A percentile compares a stretch with the other conserved stretches of the same genome.
Evolutionary conservation across 1,140 invertebrate species (phyloP).

Genomic region (Cydia pomonella): DNA sequence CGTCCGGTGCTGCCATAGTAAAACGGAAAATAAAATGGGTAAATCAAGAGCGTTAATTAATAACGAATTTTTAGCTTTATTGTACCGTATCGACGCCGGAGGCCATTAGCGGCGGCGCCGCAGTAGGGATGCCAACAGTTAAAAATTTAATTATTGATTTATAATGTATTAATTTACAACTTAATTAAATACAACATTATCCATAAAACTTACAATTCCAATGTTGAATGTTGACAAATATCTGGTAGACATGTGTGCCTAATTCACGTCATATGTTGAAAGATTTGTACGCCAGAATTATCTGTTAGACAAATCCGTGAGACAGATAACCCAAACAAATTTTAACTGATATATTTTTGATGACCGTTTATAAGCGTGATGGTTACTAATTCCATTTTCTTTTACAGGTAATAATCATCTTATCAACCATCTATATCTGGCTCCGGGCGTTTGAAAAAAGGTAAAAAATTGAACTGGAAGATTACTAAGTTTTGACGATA

Average conservation of each 20-base stretch:
- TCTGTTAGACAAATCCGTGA: too few relatives aligned
- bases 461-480: background rate
- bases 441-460: background rate
- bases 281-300: too few relatives aligned
- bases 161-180: too few relatives aligned
- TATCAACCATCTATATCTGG: background rate
- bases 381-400: background rate
- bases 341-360: too few relatives aligned
- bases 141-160: background rate
- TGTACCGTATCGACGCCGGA: background rate
- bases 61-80: slow-evolving; percentile 4
- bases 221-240: too few relatives aligned
- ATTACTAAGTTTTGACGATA: background rate
- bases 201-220: too few relatives aligned
- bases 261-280: too few relatives aligned
- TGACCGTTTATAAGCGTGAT: background rate
- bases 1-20: background rate
- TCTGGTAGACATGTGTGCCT: too few relatives aligned
- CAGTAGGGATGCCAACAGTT: background rate
- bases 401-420: background rate
- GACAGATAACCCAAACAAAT: too few relatives aligned
- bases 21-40: background rate
- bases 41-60: slow-evolving; percentile 17
- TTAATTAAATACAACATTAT: too few relatives aligned
- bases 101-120: background rate